phyloP scores from a whole-genome alignment of 2,113 vertebrate genomes.

The Mungos mungo region DNA sequence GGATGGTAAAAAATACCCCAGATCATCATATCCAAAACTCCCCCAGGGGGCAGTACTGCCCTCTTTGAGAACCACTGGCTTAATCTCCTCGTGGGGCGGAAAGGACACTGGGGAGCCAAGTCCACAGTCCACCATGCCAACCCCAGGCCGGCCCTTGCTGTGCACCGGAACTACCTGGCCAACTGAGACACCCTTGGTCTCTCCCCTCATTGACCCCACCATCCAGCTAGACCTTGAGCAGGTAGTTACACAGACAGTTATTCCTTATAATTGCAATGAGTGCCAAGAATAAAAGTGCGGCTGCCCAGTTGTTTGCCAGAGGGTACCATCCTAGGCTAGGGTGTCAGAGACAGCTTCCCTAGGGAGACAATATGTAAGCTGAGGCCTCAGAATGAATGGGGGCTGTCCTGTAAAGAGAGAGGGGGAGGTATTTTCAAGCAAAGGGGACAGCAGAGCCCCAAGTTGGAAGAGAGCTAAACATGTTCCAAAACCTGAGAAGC shows the following conservation, averaged over 20 bases:
- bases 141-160: not conserved
- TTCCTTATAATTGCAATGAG: not conserved
- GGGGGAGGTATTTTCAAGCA: not conserved
- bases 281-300: not conserved
- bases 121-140: accelerated
- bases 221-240: not conserved
- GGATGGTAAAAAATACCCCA: not conserved
- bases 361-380: not conserved
- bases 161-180: not conserved
- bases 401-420: not conserved
- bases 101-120: not conserved
- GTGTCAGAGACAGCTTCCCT: not conserved
- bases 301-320: not conserved
- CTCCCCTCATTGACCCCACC: not conserved
- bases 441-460: not conserved
- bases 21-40: not conserved
- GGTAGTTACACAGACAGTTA: not conserved
- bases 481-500: not conserved
- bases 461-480: not conserved
- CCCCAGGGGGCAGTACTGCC: conserved; percentile 60
- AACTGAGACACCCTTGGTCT: not conserved
- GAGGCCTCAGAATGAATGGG: not conserved
- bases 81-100: not conserved
- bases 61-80: not conserved
- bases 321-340: not conserved